These are phyloP conservation scores for Diorhabda carinulata DNA, from an alignment of 1,140 invertebrate species.

Conservation along the genomic window DNA sequence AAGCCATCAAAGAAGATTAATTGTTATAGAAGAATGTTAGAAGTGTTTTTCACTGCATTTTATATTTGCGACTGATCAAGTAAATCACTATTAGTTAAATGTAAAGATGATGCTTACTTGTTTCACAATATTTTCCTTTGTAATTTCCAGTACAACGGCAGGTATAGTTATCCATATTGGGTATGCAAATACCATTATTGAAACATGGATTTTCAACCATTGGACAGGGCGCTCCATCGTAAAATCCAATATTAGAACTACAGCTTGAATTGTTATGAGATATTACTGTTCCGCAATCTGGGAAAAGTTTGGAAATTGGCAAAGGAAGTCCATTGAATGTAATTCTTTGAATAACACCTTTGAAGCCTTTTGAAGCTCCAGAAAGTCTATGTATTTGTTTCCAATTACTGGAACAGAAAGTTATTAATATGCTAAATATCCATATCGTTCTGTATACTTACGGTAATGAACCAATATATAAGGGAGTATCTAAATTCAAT, in stretches of 20 bases:
- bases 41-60: too few relatives aligned
- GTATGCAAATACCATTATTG: conserved; percentile 73
- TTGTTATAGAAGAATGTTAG: too few relatives aligned
- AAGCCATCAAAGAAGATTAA: too few relatives aligned
- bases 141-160: conserved; percentile 67
- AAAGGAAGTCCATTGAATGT: conserved; percentile 72
- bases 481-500: conserved; percentile 75
- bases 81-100: too few relatives aligned
- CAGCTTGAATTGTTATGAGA: conserved; percentile 37
- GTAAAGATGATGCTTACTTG: conserved; percentile 52
- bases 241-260: conserved; percentile 49
- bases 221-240: conserved; percentile 68
- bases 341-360: conserved; percentile 80
- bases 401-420: conserved; percentile 55
- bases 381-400: conserved; percentile 68
- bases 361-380: conserved; percentile 69
- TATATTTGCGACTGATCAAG: too few relatives aligned
- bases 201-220: conserved; percentile 61
- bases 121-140: conserved; percentile 69
- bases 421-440: background rate
- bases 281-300: conserved; percentile 35
- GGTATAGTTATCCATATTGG: conserved; percentile 65
- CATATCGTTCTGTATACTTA: conserved; percentile 47
- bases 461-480: conserved; percentile 82
- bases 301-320: conserved; percentile 50